Evolutionary conservation across 2,888 invertebrate species (phyloP).

Genomic region (Quadroppia sp.): DNA sequence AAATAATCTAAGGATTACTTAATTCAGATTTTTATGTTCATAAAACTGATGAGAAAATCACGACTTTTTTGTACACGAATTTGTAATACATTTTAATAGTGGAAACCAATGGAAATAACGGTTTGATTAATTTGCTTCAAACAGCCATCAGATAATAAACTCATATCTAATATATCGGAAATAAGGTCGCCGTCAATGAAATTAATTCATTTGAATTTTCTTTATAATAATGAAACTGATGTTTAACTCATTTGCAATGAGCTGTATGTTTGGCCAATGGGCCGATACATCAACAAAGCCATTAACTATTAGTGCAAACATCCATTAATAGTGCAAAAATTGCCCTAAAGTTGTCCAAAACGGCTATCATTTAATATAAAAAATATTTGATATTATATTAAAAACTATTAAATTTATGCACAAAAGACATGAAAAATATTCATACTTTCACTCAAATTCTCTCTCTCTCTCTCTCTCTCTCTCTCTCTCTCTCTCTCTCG

Average conservation of each 20-base stretch:
- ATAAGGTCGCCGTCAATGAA: conserved; percentile 28
- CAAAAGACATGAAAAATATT: not conserved
- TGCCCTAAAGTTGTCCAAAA: conserved; percentile 5
- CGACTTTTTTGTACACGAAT: conserved; percentile 27
- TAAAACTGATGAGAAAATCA: conserved; percentile 30
- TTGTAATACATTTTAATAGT: conserved; percentile 18
- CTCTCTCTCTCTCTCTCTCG: not conserved
- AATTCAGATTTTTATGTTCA: not conserved
- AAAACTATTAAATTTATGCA: too few relatives aligned
- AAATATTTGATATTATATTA: too few relatives aligned
- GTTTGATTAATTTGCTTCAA: conserved; percentile 31
- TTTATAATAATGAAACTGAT: too few relatives aligned
- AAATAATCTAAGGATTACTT: not conserved
- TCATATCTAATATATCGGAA: conserved; percentile 29
- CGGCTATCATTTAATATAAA: not conserved
- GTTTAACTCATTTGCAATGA: not conserved
- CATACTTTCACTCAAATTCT: not conserved
- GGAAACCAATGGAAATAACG: not conserved
- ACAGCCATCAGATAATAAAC: not conserved
- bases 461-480: not conserved
- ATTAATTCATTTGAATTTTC: conserved; percentile 5
- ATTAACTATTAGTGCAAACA: conserved; percentile 1
- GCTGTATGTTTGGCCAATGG: not conserved
- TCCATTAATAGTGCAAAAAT: not conserved
- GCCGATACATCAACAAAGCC: not conserved